Percentiles rank a stretch among this genome's conserved stretches.
These are phyloP conservation scores for Samia ricini DNA, from an alignment of 1,140 invertebrate species.

Conservation along the genomic window DNA sequence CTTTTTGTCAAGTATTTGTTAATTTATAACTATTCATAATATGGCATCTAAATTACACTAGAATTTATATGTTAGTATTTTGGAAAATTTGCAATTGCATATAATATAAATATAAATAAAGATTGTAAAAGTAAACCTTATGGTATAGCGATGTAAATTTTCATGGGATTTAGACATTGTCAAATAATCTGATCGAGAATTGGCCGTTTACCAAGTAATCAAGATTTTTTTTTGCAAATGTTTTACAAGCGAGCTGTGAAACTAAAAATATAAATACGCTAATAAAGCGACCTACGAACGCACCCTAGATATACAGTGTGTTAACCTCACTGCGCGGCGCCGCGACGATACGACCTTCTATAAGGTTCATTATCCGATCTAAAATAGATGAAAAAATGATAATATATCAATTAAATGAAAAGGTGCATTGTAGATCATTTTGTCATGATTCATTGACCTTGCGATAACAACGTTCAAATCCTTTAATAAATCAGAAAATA, in stretches of 20 bases:
- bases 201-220: slow-evolving; percentile 14
- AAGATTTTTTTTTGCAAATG: slow-evolving; percentile 7
- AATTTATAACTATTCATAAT: no score
- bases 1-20: no score
- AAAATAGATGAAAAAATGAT: slow-evolving; percentile 33
- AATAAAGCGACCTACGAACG: slow-evolving; percentile 25
- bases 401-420: background rate
- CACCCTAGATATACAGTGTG: slow-evolving; percentile 48
- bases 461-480: background rate
- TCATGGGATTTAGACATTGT: background rate
- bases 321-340: slow-evolving; percentile 37
- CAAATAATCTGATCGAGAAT: background rate
- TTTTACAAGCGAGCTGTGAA: background rate
- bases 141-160: background rate
- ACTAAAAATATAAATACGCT: slow-evolving; percentile 11
- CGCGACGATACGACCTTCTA: slow-evolving; percentile 30
- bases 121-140: background rate
- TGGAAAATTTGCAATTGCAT: no score
- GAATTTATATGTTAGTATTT: no score
- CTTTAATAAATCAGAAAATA: background rate
- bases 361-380: slow-evolving; percentile 35
- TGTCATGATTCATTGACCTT: background rate
- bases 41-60: no score
- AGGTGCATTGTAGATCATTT: background rate
- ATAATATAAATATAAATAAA: background rate